Conservation (phyloP, 2,888 invertebrate species). For the Plagiodera versicolora region DNA sequence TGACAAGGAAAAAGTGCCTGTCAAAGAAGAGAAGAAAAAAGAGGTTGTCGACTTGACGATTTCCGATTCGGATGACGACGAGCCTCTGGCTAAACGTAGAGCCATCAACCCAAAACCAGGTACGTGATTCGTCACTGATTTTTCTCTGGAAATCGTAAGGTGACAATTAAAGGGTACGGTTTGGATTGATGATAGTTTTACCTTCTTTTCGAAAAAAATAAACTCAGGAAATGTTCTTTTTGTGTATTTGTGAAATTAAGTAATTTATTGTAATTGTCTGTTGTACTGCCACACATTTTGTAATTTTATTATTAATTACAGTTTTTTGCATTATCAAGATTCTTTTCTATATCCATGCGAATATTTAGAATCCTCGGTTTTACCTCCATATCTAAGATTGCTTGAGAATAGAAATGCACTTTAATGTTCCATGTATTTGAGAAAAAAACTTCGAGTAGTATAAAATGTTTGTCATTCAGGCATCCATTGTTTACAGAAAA, state of each 20-base stretch:
- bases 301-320: conserved; percentile 1
- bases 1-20: conserved; percentile 34
- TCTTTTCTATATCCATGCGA: neutral
- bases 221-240: neutral
- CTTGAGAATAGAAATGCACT: no score
- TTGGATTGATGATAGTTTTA: no score
- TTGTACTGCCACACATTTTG: neutral
- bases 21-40: conserved; percentile 49
- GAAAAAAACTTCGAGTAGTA: no score
- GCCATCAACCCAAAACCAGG: conserved; percentile 55
- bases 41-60: conserved; percentile 68
- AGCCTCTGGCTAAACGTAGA: conserved; percentile 65
- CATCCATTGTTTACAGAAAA: no score
- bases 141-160: neutral
- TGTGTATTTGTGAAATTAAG: neutral
- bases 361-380: neutral
- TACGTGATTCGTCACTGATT: conserved; percentile 12
- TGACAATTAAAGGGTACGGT: neutral
- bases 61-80: conserved; percentile 72
- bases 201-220: no score
- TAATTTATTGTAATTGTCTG: neutral
- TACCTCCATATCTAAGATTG: neutral
- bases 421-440: no score
- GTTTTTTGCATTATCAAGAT: neutral
- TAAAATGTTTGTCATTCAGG: no score